Base-by-base conservation (phyloP, 2,113 vertebrate genomes). In the Heterotis niloticus region DNA sequence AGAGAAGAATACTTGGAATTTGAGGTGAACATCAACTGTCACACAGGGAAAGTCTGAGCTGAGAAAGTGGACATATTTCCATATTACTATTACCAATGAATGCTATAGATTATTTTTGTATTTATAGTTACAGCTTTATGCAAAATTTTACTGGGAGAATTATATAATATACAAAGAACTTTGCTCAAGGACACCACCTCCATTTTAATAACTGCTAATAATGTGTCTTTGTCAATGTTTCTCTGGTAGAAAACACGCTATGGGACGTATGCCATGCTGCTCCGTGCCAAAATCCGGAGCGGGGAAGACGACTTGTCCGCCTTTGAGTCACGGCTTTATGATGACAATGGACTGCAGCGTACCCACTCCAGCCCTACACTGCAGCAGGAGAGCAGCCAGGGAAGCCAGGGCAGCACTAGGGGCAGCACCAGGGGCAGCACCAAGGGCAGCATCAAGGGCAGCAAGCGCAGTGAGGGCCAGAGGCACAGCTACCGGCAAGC, bases 1-100 rank as follows among this genome's bases (percentile, higher is more conserved):
- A 94, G 96, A 24, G 94, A 94, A 78, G 96, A 98, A 80, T 99
- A 99, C 77, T 88, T 99, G 90, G 95, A 98, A 82, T 99, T 99
- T 75, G 98, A 99, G 95, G 98, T 99, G 83, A 91, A 90, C 44
- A 54, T 34, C 51, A 60, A 17, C 34, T 29, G 26, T 52, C 2
- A 11, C 26, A 16, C 52, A n/a, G 26, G 16, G 5, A 60, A 75
- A 26, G 23, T 26, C 54, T 29, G 56, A 75, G 73, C 24, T 64
- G 44, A 65, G 4, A 54, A 44, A 44, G 34, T 44, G 34, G 34
- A 44, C 34, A 44, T 72, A n/a, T 9, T 44, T 52, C 64, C 28
- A 74, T 59, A 24, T 5, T 28, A 26, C 51, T 18, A 70, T 44
- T 44, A 11, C 0, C 68, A 70, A 17, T 70, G 70, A 73, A 57